A percentile compares a stretch with the other conserved stretches of the same genome.
Evolutionary conservation across 2,113 vertebrate genomes (phyloP).

Genomic region (Callochromis pleurospilus): DNA sequence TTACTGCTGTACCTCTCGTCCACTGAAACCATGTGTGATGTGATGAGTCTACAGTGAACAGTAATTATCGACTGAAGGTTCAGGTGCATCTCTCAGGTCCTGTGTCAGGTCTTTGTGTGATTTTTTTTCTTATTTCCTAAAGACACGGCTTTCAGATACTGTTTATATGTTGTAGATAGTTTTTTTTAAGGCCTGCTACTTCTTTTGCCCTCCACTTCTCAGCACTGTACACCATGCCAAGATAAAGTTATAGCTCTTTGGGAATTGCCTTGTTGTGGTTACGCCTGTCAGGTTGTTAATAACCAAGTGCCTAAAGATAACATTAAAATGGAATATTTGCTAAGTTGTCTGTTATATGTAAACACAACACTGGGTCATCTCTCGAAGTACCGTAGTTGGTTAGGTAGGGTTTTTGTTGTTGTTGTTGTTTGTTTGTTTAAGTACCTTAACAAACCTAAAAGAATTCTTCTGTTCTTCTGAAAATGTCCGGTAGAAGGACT

Average conservation of each 20-base stretch:
- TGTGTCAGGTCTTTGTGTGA: background rate
- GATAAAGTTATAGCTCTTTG: background rate
- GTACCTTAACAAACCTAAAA: background rate
- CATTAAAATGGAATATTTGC: background rate
- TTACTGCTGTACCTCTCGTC: background rate
- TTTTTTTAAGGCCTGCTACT: background rate
- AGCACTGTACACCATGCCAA: background rate
- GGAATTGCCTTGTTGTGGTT: background rate
- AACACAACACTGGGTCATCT: background rate
- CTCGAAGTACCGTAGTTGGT: background rate
- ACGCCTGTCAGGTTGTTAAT: background rate
- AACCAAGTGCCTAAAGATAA: background rate
- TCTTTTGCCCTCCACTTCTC: background rate
- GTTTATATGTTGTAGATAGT: background rate
- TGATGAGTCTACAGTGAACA: background rate
- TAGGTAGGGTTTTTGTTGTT: background rate
- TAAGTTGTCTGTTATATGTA: background rate
- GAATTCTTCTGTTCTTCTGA: background rate
- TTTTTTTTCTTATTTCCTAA: background rate
- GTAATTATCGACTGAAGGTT: background rate
- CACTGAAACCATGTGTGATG: background rate
- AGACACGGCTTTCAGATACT: background rate
- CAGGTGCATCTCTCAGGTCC: background rate
- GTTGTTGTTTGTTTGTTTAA: background rate
- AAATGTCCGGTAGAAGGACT: background rate